phyloP scores from a whole-genome alignment of 2,888 invertebrate genomes.

The Lordiphosa fenestrarum region DNA sequence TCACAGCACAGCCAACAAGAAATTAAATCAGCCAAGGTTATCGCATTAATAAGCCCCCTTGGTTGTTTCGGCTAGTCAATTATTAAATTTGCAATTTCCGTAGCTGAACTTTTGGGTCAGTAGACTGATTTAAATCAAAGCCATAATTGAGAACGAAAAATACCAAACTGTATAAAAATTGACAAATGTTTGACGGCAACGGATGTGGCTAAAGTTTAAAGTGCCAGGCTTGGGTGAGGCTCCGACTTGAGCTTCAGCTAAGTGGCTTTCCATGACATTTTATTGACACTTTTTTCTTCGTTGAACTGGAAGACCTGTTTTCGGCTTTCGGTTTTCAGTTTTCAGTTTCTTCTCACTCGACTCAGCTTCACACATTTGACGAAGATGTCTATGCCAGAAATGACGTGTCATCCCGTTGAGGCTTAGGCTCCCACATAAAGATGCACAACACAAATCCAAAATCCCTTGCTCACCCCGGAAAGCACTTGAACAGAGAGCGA shows the following conservation, averaged over 20 bases:
- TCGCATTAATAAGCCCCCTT: conserved; percentile 73
- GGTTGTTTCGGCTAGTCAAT: conserved; percentile 62
- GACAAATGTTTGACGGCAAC: conserved; percentile 59
- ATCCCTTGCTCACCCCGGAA: conserved; percentile 32
- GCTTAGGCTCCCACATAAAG: conserved; percentile 68
- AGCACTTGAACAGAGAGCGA: conserved; percentile 45
- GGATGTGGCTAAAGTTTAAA: conserved; percentile 60
- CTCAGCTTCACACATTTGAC: conserved; percentile 71
- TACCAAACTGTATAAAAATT: conserved; percentile 50
- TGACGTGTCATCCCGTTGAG: conserved; percentile 70
- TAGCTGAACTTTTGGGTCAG: conserved; percentile 78
- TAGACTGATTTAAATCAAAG: conserved; percentile 78
- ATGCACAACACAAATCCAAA: conserved; percentile 43
- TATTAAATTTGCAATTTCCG: conserved; percentile 80
- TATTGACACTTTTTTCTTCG: conserved; percentile 56
- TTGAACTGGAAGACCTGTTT: conserved; percentile 59
- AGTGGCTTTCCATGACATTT: conserved; percentile 71
- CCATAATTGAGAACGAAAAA: conserved; percentile 69
- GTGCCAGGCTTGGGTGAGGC: conserved; percentile 51
- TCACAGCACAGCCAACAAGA: conserved; percentile 57
- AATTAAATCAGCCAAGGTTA: conserved; percentile 75
- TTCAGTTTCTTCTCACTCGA: conserved; percentile 53
- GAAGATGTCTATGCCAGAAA: conserved; percentile 69
- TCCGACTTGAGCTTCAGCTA: conserved; percentile 32
- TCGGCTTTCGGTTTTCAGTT: conserved; percentile 26